Percentiles rank a stretch among this genome's conserved stretches.
These are phyloP conservation scores for Spinus pinus DNA, from an alignment of 2,797 vertebrate species.

Conservation along the genomic window DNA sequence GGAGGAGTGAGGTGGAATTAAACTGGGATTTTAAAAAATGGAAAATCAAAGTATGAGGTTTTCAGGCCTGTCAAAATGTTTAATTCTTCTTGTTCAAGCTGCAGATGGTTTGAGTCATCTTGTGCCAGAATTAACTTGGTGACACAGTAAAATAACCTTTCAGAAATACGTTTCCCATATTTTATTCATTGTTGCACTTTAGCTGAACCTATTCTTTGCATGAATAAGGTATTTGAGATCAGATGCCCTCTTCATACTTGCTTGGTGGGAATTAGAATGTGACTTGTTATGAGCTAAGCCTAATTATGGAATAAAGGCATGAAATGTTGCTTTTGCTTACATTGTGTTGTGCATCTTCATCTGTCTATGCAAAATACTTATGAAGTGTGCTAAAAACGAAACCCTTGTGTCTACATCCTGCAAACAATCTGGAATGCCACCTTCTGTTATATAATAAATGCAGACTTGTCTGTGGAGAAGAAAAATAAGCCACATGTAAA, in stretches of 20 bases:
- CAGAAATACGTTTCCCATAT: conserved; percentile 72
- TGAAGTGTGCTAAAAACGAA: conserved; percentile 39
- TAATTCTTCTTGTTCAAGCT: conserved; percentile 68
- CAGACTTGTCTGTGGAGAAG: neutral
- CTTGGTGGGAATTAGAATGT: conserved; percentile 60
- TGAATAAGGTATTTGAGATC: conserved; percentile 69
- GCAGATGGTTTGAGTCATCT: conserved; percentile 72
- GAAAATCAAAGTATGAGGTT: conserved; percentile 67
- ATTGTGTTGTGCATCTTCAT: conserved; percentile 38
- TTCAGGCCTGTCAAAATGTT: conserved; percentile 70
- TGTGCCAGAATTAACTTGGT: conserved; percentile 74
- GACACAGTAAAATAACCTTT: conserved; percentile 75
- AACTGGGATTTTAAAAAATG: conserved; percentile 42
- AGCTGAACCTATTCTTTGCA: conserved; percentile 73
- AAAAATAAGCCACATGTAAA: neutral
- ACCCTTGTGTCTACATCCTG: conserved; percentile 42
- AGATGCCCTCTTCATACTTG: conserved; percentile 55
- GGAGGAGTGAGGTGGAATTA: conserved; percentile 49
- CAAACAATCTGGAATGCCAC: conserved; percentile 54
- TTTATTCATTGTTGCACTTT: conserved; percentile 77
- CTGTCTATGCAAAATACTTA: conserved; percentile 57
- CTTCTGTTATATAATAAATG: conserved; percentile 44
- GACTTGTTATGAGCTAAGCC: conserved; percentile 54
- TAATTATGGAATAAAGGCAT: conserved; percentile 51
- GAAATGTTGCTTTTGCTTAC: conserved; percentile 59